Conservation (phyloP, 1,140 invertebrate species). For the Hetaerina americana region DNA sequence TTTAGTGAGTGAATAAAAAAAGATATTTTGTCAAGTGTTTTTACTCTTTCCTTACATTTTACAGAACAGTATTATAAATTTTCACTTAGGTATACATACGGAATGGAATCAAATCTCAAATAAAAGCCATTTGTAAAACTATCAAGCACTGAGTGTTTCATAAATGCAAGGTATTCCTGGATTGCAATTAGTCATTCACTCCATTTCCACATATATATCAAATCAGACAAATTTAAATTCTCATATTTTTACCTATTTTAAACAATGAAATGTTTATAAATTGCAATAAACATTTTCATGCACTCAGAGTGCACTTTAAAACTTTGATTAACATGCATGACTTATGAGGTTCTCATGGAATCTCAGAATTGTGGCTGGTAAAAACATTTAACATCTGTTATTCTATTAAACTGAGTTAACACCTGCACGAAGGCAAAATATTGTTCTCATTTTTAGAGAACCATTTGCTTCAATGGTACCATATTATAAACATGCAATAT, state of each 20-base stretch:
- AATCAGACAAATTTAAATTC: neutral
- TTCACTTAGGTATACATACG: neutral
- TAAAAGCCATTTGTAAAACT: neutral
- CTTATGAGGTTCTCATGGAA: neutral
- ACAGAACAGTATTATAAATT: neutral
- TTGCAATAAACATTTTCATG: neutral
- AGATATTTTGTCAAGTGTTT: neutral
- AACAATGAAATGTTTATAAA: neutral
- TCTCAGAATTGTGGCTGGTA: neutral
- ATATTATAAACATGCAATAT: too few relatives aligned
- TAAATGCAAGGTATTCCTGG: neutral
- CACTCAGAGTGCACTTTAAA: neutral
- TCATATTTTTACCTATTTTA: neutral
- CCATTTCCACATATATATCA: neutral
- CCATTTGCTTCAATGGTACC: neutral
- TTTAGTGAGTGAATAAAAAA: too few relatives aligned
- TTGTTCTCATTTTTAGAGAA: neutral
- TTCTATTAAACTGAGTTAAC: neutral
- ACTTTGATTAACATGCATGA: neutral
- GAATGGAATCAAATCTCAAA: neutral
- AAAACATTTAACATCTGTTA: neutral
- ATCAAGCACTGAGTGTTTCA: neutral
- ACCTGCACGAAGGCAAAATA: neutral
- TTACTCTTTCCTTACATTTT: neutral
- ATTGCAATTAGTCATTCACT: neutral